Evolutionary conservation across 2,888 invertebrate genomes (phyloP).

Genomic region (Nephrotoma guestfalica): DNA sequence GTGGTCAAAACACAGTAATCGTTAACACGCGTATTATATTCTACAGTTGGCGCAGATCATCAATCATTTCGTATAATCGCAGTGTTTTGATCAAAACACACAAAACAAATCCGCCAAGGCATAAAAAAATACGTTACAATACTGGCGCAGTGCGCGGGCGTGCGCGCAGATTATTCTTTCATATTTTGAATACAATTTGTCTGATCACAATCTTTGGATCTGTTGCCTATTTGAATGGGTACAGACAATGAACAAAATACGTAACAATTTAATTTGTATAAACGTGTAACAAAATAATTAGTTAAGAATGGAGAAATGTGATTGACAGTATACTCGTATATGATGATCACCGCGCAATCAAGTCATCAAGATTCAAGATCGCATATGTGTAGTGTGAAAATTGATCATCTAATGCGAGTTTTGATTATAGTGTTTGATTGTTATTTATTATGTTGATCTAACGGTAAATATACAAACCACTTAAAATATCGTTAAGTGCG

Average conservation of each 20-base stretch:
- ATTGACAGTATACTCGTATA: too few species aligned
- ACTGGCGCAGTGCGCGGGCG: neutral
- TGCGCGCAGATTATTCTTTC: neutral
- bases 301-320: too few species aligned
- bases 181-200: neutral
- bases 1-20: neutral
- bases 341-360: too few species aligned
- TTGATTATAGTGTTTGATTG: too few species aligned
- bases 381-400: too few species aligned
- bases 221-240: neutral
- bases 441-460: too few species aligned
- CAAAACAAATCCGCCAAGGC: neutral
- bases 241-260: neutral
- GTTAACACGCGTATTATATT: neutral
- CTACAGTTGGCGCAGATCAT: neutral
- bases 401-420: too few species aligned
- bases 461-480: too few species aligned
- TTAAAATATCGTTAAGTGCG: too few species aligned
- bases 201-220: neutral
- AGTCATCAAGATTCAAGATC: too few species aligned
- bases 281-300: neutral
- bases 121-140: neutral
- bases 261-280: neutral
- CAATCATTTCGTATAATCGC: neutral
- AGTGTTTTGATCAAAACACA: neutral